Base-by-base conservation (phyloP, 37 sponge, comb jelly and placozoan genomes). In the Tethya wilhelma region DNA sequence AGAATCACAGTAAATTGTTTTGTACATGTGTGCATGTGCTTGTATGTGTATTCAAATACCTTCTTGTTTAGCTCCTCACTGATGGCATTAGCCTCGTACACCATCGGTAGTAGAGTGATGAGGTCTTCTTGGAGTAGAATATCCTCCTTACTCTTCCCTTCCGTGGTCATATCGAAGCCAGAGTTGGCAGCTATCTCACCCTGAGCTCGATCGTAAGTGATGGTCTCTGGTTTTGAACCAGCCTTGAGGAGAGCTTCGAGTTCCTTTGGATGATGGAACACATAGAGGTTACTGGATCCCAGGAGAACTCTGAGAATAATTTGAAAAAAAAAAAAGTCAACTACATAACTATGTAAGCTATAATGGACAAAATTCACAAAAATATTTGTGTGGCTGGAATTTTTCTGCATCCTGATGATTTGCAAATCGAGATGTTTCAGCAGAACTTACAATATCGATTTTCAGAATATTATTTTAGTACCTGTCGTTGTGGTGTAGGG, bases 61-160 rank as follows among this genome's bases (percentile, higher is more conserved):
- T 81, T 79, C 56, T 89, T 93, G 33, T 89, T 77, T 1, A 93
- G 84, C 66, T 93, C 94, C 58, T 89, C 94, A 55, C 83, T 82
- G 49, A 93, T 93, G 29, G 90, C 87, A 85, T 93, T 93, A 0
- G 89, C 94, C 60, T 93, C 94, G 36, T 81, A 57, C 56, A 93
- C 84, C 89, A 93, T 89, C 12, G 89, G 94, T 77, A 93, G 79
- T 41, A 93, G 28, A 4, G 79, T 25, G 4, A 93, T 63, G 32
- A 93, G 74, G 71, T 93, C 94, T 56, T 93, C 87, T 58, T 83
- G 84, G 4, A 93, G 60, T 36, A 89, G 70, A 26, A 89, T 44
- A 30, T 93, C 94, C 44, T 85, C 93, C 84, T 79, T 76, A 71
- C 44, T 58, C 60, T 89, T 93, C 32, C 90, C 89, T 20, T 73